Percentiles rank a stretch among this genome's conserved stretches.
These are phyloP conservation scores for Syngnathus rostellatus DNA, from an alignment of 2,797 vertebrate genomes.

Conservation along the genomic window DNA sequence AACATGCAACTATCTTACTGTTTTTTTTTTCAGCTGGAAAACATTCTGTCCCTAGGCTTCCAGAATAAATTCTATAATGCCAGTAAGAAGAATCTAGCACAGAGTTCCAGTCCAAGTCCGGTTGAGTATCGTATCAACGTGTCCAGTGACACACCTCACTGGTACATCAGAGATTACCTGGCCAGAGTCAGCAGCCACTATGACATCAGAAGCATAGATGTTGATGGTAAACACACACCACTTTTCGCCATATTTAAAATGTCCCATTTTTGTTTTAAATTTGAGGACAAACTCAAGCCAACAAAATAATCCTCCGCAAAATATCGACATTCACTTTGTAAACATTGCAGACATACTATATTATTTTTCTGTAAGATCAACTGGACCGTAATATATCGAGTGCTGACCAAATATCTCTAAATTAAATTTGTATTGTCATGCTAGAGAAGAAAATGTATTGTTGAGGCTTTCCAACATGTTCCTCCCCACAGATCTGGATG, in stretches of 20 bases:
- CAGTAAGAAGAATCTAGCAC: slow-evolving; percentile 23
- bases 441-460: neutral
- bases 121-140: slow-evolving; percentile 68
- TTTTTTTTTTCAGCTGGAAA: slow-evolving; percentile 48
- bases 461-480: neutral
- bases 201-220: slow-evolving; percentile 44
- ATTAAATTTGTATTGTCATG: neutral
- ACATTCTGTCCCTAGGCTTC: slow-evolving; percentile 66
- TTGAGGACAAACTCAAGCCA: neutral
- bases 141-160: slow-evolving; percentile 78
- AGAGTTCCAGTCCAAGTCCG: slow-evolving; percentile 7
- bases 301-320: neutral
- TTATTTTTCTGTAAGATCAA: neutral
- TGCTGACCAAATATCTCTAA: neutral
- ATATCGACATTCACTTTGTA: neutral
- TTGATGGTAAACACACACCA: slow-evolving; percentile 59
- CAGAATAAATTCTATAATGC: slow-evolving; percentile 75
- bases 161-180: slow-evolving; percentile 77
- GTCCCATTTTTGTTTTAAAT: too few relatives aligned
- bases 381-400: neutral
- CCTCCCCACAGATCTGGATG: slow-evolving; percentile 67
- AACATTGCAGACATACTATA: neutral
- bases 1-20: neutral
- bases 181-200: slow-evolving; percentile 57
- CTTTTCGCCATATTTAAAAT: neutral